These are phyloP conservation scores for Drosophila siamana DNA, from an alignment of 2,888 invertebrate species.

Conservation along the genomic window DNA sequence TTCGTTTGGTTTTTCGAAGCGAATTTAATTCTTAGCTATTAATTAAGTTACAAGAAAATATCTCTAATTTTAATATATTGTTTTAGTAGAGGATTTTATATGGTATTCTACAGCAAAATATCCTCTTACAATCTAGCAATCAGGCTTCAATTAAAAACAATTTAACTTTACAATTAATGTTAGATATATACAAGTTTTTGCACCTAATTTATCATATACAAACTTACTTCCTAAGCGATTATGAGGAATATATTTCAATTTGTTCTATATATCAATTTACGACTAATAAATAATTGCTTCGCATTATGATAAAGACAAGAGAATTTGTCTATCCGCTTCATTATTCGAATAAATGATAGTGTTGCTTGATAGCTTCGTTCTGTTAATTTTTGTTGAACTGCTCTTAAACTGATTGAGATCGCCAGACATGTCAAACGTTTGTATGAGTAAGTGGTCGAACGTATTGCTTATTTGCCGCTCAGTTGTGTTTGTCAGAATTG, in stretches of 20 bases:
- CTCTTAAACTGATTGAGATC: background rate
- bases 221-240: no score
- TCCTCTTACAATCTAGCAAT: no score
- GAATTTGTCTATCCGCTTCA: background rate
- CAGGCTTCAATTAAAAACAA: no score
- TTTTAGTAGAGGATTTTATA: no score
- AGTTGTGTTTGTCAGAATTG: slow-evolving; percentile 12
- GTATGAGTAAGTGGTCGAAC: background rate
- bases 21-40: no score
- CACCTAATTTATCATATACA: background rate
- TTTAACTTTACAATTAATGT: no score
- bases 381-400: background rate
- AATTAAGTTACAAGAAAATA: no score
- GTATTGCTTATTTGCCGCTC: slow-evolving; percentile 2
- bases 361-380: background rate
- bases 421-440: slow-evolving; percentile 9
- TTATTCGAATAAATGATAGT: background rate
- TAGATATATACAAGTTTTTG: no score
- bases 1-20: no score
- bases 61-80: no score
- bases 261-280: background rate
- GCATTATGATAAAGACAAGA: background rate
- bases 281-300: background rate
- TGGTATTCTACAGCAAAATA: no score
- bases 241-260: background rate